Evolutionary conservation across 2,113 vertebrate species (phyloP).

Genomic region (Catharus bicknelli): DNA sequence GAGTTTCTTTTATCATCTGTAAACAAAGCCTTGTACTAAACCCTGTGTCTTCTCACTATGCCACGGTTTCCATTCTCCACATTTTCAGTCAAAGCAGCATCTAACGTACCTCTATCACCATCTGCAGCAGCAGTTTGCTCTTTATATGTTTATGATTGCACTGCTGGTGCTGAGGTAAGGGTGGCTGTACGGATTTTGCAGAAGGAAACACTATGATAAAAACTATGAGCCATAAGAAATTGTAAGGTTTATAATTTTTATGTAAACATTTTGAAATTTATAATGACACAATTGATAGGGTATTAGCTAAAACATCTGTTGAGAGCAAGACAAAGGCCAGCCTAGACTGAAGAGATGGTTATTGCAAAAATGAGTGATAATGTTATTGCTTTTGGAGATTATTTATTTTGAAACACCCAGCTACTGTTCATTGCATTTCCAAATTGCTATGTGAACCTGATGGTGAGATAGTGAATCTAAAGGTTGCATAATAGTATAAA

Average conservation of each 20-base stretch:
- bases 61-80: neutral
- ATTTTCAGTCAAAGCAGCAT: neutral
- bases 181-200: neutral
- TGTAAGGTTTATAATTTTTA: neutral
- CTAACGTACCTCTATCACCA: neutral
- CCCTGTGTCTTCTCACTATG: neutral
- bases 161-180: neutral
- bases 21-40: neutral
- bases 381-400: neutral
- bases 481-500: neutral
- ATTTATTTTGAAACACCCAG: neutral
- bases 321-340: neutral
- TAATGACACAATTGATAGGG: neutral
- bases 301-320: neutral
- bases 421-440: neutral
- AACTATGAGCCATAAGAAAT: neutral
- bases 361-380: neutral
- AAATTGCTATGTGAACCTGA: neutral
- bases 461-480: neutral
- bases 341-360: neutral
- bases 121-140: neutral
- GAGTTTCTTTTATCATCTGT: neutral
- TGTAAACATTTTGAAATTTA: neutral
- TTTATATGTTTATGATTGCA: neutral
- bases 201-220: neutral